phyloP scores from a whole-genome alignment of 2,113 vertebrate genomes.

The Varanus komodoensis region DNA sequence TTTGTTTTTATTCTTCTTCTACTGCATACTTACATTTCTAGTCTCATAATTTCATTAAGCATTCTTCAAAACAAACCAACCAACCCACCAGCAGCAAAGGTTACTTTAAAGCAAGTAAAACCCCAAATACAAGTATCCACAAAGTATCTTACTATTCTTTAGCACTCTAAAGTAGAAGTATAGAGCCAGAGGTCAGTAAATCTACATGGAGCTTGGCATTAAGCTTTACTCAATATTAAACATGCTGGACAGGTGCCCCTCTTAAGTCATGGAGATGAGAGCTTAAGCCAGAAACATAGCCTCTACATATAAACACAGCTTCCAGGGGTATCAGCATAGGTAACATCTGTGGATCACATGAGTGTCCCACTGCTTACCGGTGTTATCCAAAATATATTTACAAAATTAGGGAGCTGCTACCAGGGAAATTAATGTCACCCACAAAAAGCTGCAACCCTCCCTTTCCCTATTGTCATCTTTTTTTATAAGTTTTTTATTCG shows the following conservation, averaged over 20 bases:
- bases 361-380: not conserved
- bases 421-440: not conserved
- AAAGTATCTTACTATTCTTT: not conserved
- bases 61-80: not conserved
- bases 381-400: not conserved
- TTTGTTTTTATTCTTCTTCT: not conserved
- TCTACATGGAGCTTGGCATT: not conserved
- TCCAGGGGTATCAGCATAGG: not conserved
- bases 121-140: not conserved
- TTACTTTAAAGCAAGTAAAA: not conserved
- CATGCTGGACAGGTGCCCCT: not conserved
- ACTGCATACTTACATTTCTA: not conserved
- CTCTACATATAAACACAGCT: not conserved
- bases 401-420: not conserved
- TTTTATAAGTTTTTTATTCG: too few species aligned
- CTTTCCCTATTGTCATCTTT: not conserved
- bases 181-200: not conserved
- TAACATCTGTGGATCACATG: not conserved
- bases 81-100: not conserved
- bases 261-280: not conserved
- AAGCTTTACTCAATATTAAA: not conserved
- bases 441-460: not conserved
- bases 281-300: not conserved
- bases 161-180: not conserved
- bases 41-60: not conserved